A percentile compares a stretch with the other conserved stretches of the same genome.
Evolutionary conservation across 2,113 vertebrate genomes (phyloP).

Genomic region (Nycticryphes semicollaris): DNA sequence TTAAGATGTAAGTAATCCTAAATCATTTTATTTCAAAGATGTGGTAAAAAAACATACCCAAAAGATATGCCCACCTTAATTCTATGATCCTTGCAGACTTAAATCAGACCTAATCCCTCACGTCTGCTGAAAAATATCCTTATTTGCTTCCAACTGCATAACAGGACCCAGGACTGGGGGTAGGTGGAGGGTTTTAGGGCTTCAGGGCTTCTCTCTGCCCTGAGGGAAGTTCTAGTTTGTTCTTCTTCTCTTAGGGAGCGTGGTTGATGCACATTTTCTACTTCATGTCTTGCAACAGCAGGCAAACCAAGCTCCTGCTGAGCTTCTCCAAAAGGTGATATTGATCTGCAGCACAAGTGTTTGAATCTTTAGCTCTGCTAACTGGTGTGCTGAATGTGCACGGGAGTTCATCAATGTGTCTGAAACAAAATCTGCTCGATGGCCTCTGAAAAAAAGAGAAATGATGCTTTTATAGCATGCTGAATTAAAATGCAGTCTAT

Average conservation of each 20-base stretch:
- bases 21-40: neutral
- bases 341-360: neutral
- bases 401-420: neutral
- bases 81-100: neutral
- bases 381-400: neutral
- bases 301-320: neutral
- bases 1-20: neutral
- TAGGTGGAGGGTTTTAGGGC: neutral
- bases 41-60: neutral
- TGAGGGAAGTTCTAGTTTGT: neutral
- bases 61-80: neutral
- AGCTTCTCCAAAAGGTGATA: neutral
- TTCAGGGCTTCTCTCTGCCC: neutral
- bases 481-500: neutral
- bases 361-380: neutral
- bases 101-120: neutral
- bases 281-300: neutral
- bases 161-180: neutral
- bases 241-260: neutral
- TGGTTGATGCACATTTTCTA: neutral
- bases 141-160: neutral
- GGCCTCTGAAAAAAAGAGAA: neutral
- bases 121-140: neutral
- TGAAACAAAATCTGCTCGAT: neutral
- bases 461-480: neutral